Percentiles rank a stretch among this genome's conserved stretches.
Evolutionary conservation across 2,113 vertebrate genomes (phyloP).

Genomic region (Rutilus rutilus): DNA sequence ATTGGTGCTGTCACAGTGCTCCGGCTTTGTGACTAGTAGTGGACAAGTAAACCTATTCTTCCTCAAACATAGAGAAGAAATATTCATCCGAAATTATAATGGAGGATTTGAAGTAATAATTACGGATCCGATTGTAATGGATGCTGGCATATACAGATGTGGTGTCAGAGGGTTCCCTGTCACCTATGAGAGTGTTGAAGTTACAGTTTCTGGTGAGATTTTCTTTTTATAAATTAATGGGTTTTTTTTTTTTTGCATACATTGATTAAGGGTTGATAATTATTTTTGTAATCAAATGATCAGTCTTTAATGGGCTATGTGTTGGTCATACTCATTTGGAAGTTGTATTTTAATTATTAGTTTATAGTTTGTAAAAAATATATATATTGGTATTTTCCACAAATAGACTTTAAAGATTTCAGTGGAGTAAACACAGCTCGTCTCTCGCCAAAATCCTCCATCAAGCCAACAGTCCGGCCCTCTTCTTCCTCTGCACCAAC

Average conservation of each 20-base stretch:
- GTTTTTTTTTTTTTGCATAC: background rate
- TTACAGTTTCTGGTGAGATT: conserved; percentile 68
- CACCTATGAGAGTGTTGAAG: conserved; percentile 59
- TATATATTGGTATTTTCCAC: no score
- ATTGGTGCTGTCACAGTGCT: conserved; percentile 56
- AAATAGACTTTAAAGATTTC: background rate
- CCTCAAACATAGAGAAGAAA: no score
- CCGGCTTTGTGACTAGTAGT: conserved; percentile 61
- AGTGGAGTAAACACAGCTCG: conserved; percentile 37
- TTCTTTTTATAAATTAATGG: background rate
- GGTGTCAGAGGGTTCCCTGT: conserved; percentile 21
- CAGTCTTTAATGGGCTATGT: no score
- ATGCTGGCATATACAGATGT: conserved; percentile 73
- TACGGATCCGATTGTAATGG: conserved; percentile 53
- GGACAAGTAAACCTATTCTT: no score
- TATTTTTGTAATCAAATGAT: background rate
- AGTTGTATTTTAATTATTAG: background rate
- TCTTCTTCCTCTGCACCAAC: conserved; percentile 27
- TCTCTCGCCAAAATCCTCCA: conserved; percentile 23
- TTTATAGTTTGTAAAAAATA: no score
- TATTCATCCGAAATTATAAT: conserved; percentile 35
- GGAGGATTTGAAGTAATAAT: conserved; percentile 69
- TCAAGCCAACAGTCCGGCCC: background rate
- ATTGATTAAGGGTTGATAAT: background rate
- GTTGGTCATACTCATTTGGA: background rate